phyloP scores from a whole-genome alignment of 2,113 vertebrate genomes.

The Festucalex cinctus region DNA sequence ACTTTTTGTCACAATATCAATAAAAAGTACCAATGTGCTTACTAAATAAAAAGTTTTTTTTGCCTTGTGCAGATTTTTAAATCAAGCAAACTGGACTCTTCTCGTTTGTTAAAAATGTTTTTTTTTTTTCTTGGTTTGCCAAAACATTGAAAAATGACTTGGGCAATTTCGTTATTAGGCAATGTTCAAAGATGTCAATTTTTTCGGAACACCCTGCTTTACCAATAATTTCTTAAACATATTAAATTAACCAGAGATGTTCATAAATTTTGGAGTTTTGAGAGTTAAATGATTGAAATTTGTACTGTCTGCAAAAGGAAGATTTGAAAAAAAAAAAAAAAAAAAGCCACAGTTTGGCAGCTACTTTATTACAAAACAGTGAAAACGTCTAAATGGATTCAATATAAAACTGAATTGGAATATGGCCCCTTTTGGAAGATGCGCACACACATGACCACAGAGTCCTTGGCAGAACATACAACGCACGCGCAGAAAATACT shows the following conservation, averaged over 20 bases:
- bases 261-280: background rate
- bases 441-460: slow-evolving; percentile 1
- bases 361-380: slow-evolving; percentile 54
- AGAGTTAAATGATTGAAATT: background rate
- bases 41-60: background rate
- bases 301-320: slow-evolving; percentile 6
- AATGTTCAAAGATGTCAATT: background rate
- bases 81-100: background rate
- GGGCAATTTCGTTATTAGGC: background rate
- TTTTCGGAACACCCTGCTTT: background rate
- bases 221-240: background rate
- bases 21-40: background rate
- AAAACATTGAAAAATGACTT: background rate
- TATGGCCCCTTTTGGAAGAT: slow-evolving; percentile 53
- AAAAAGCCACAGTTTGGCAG: slow-evolving; percentile 53
- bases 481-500: slow-evolving; percentile 54
- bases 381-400: slow-evolving; percentile 45
- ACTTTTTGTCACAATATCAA: background rate
- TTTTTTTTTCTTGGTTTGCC: background rate
- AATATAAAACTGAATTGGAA: slow-evolving; percentile 56
- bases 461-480: slow-evolving; percentile 1
- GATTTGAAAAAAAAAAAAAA: slow-evolving; percentile 29
- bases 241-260: background rate
- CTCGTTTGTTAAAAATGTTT: background rate
- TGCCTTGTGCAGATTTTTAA: background rate